These are phyloP conservation scores for Pempheris klunzingeri DNA, from an alignment of 2,797 vertebrate genomes.

Conservation along the genomic window DNA sequence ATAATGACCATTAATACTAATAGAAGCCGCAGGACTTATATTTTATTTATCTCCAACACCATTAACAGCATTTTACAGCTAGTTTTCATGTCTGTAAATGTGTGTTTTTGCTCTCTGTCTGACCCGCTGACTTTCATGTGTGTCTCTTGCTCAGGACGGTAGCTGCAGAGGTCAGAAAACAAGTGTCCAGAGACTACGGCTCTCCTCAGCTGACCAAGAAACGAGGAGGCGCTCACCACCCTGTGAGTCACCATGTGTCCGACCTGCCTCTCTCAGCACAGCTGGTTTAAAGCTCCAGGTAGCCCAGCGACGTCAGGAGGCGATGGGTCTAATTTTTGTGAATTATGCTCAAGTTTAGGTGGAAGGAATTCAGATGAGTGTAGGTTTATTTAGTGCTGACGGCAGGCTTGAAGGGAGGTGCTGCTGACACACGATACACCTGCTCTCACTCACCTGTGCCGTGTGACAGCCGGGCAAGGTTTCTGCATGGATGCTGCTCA, in stretches of 20 bases:
- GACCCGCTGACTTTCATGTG: neutral
- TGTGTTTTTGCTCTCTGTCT: slow-evolving; percentile 5
- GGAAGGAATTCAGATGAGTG: neutral
- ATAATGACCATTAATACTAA: too few relatives aligned
- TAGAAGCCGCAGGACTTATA: too few relatives aligned
- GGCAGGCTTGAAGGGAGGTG: neutral
- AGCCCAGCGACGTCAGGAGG: neutral
- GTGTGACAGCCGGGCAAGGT: slow-evolving; percentile 1
- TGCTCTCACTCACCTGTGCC: slow-evolving; percentile 11
- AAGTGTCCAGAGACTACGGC: slow-evolving; percentile 91
- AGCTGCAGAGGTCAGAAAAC: slow-evolving; percentile 93
- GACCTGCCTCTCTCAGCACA: slow-evolving; percentile 17
- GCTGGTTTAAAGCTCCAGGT: slow-evolving; percentile 36
- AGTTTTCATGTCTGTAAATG: neutral
- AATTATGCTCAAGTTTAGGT: slow-evolving; percentile 13
- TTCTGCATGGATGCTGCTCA: slow-evolving; percentile 18
- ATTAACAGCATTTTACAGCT: neutral
- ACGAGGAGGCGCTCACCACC: slow-evolving; percentile 84
- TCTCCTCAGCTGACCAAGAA: slow-evolving; percentile 93
- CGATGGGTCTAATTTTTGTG: slow-evolving; percentile 36
- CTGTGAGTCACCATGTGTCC: slow-evolving; percentile 83
- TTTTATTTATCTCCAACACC: neutral
- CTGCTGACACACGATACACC: slow-evolving; percentile 38
- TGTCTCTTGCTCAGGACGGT: slow-evolving; percentile 84
- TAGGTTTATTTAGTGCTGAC: slow-evolving; percentile 16